Conservation (phyloP, 2,113 vertebrate genomes). For the Dipodomys stephensi region DNA sequence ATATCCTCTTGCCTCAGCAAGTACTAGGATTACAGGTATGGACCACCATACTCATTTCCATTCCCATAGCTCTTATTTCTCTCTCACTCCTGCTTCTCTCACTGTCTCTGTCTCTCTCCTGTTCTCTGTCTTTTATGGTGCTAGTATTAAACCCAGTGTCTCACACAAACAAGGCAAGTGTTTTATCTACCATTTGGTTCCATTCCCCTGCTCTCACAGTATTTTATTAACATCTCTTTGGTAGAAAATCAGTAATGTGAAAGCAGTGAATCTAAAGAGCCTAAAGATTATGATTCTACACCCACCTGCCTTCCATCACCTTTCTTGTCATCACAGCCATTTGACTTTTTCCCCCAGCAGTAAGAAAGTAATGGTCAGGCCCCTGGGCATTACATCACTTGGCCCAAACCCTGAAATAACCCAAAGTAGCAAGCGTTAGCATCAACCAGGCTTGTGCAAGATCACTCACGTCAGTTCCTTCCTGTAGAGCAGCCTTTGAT, state of each 20-base stretch:
- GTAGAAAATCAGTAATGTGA: not conserved
- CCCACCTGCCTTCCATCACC: not conserved
- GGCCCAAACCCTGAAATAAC: not conserved
- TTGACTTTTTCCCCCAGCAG: not conserved
- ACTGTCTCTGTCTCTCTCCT: too few relatives aligned
- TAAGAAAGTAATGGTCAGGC: not conserved
- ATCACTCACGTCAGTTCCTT: not conserved
- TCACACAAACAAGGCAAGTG: not conserved
- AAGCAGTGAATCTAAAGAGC: not conserved
- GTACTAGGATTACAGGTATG: not conserved
- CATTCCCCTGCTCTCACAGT: not conserved
- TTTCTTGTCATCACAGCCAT: not conserved
- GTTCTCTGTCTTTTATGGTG: not conserved
- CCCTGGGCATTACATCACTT: not conserved
- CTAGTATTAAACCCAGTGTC: not conserved
- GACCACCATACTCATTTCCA: not conserved
- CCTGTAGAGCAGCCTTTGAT: slow-evolving; percentile 9
- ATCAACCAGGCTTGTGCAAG: not conserved
- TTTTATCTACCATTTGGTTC: not conserved
- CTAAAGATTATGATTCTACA: not conserved
- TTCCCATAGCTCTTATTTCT: not conserved
- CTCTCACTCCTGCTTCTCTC: too few relatives aligned
- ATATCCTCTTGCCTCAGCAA: not conserved
- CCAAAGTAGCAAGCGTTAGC: not conserved
- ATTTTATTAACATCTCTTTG: not conserved